A percentile compares a stretch with the other conserved stretches of the same genome.
Evolutionary conservation across 1,140 invertebrate genomes (phyloP).

Genomic region (Drosophila mojavensis): DNA sequence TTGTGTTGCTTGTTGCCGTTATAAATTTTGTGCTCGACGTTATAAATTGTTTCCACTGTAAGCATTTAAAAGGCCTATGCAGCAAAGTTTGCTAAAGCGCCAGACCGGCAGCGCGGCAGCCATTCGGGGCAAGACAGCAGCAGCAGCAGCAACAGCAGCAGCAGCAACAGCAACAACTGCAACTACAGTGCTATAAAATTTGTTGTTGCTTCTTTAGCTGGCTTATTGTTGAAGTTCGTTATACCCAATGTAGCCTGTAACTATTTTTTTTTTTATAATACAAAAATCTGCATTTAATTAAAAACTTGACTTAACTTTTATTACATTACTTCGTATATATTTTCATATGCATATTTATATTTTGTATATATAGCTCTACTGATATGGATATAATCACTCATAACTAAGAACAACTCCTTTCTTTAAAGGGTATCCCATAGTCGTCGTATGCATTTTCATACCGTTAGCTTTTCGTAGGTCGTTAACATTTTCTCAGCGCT

Average conservation of each 20-base stretch:
- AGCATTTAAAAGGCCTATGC: conserved; percentile 36
- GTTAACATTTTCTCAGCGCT: conserved; percentile 50
- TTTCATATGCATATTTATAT: too few relatives aligned
- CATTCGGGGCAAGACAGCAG: neutral
- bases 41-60: conserved; percentile 39
- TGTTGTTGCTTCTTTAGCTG: conserved; percentile 27
- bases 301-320: too few relatives aligned
- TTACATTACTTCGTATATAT: too few relatives aligned
- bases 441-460: neutral
- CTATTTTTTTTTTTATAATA: too few relatives aligned
- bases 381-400: neutral
- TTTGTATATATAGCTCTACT: too few relatives aligned
- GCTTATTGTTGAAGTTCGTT: neutral
- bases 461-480: conserved; percentile 44
- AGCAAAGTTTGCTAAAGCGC: conserved; percentile 23
- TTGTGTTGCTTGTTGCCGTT: conserved; percentile 18
- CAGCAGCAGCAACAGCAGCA: neutral
- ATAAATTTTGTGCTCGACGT: conserved; percentile 35
- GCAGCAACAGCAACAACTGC: conserved; percentile 2
- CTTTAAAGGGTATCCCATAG: conserved; percentile 2
- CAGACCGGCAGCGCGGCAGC: neutral
- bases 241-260: neutral
- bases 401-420: neutral
- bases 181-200: conserved; percentile 32
- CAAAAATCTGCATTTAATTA: too few relatives aligned